Conservation (phyloP, 2,888 invertebrate genomes). For the Vesta saturnalis region DNA sequence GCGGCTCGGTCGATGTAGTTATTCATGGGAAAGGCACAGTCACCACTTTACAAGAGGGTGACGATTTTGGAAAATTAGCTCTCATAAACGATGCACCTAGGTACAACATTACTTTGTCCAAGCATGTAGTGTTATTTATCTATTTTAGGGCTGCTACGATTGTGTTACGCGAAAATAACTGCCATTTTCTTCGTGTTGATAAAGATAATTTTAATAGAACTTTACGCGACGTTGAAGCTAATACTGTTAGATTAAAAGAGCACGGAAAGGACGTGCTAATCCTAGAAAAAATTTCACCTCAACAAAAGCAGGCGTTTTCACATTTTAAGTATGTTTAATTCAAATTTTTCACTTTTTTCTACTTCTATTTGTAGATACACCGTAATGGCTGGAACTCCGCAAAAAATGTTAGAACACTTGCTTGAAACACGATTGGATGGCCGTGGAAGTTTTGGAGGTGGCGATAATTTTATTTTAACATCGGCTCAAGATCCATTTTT, state of each 20-base stretch:
- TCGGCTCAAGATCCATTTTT: constrained; percentile 75
- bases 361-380: constrained; percentile 71
- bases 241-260: constrained; percentile 84
- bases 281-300: constrained; percentile 75
- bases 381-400: constrained; percentile 87
- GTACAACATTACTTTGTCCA: constrained; percentile 62
- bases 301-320: constrained; percentile 64
- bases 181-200: constrained; percentile 84
- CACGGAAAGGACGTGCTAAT: constrained; percentile 86
- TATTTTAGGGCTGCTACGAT: constrained; percentile 79
- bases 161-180: constrained; percentile 81
- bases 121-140: too few relatives aligned
- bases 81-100: constrained; percentile 86
- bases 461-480: constrained; percentile 59
- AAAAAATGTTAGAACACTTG: constrained; percentile 87
- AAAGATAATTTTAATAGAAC: constrained; percentile 88
- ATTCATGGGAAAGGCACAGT: constrained; percentile 87
- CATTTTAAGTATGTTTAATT: constrained; percentile 73
- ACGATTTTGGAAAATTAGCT: constrained; percentile 88
- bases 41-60: constrained; percentile 82
- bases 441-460: constrained; percentile 63
- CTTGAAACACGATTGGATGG: constrained; percentile 81
- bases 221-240: constrained; percentile 85
- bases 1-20: constrained; percentile 85
- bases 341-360: too few relatives aligned